Evolutionary conservation across 2,113 vertebrate genomes (phyloP).

Genomic region (Xenopus tropicalis): DNA sequence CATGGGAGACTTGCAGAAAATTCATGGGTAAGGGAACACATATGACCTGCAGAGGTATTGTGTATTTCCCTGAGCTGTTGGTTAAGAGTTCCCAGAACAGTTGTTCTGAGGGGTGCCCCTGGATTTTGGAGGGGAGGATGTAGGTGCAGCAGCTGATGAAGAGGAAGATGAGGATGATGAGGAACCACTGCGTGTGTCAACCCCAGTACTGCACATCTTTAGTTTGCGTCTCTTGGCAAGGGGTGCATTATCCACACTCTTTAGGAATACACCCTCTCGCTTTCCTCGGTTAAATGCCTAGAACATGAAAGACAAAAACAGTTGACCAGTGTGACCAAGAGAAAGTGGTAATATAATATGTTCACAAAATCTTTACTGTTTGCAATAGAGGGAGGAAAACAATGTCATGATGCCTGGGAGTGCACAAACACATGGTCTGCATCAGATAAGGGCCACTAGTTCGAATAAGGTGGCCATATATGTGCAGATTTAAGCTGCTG

Average conservation of each 20-base stretch:
- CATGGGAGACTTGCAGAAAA: neutral
- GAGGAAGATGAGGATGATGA: slow-evolving; percentile 75
- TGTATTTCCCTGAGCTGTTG: slow-evolving; percentile 3
- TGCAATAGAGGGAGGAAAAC: no score
- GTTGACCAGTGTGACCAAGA: no score
- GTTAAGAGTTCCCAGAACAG: neutral
- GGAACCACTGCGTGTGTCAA: slow-evolving; percentile 75
- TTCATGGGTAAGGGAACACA: no score
- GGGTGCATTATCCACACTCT: slow-evolving; percentile 88
- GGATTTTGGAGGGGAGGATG: slow-evolving; percentile 41
- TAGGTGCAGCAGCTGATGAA: slow-evolving; percentile 55
- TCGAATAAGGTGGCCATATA: no score
- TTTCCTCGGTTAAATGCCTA: slow-evolving; percentile 88
- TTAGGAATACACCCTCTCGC: slow-evolving; percentile 84
- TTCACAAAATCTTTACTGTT: no score
- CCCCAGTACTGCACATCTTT: slow-evolving; percentile 80
- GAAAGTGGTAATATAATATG: no score
- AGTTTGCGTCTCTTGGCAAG: slow-evolving; percentile 83
- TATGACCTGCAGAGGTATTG: neutral
- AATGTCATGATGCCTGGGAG: no score
- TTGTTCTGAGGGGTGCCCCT: slow-evolving; percentile 25
- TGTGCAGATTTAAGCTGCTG: no score
- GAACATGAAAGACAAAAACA: neutral
- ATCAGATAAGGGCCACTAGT: no score
- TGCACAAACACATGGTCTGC: no score